Base-by-base conservation (phyloP, 1,140 invertebrate genomes). In the Theocolax elegans region DNA sequence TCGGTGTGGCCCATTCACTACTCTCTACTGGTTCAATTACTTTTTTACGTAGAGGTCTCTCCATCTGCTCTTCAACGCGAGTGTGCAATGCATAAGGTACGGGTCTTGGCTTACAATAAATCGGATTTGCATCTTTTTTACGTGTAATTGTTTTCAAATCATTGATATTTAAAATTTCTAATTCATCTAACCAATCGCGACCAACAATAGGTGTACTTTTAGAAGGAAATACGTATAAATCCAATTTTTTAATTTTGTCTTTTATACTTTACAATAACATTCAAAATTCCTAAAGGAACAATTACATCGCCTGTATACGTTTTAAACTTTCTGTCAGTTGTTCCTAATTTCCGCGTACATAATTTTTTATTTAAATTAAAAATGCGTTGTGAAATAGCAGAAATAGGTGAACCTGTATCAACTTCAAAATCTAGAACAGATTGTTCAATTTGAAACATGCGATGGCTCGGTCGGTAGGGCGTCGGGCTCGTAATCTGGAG, bases 191-290 rank as follows among this genome's bases (percentile, higher is more conserved):
- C 64, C 59, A 71, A 44, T 72, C 56, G 15, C 75, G 58, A 3
- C 78, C 75, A 19, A 81, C 49, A 38, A 80, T 65, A 21, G 79
- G 75, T 27, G 75, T 74, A 17, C 72, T 75, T 10, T 75, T 74
- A 17, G 66, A 67, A 0, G 74, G 66, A 35, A 80, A 74, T 17
- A 81, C 73, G 42, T 73, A 71, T 48, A 73, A 31, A 46, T 67
- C 17, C 17, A 76, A 35, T 19, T 48, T 27, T 38, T 54, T 13
- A 19, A 15, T 48, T 27, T 12, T 63, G 51, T 25, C 21, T n/a
- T 1, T 29, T 9, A 68, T 48, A 48, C 15, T 25, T 49, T 7
- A 72, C 71, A 9, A 64, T 25, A 23, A 72, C 60, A 21, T 21
- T 48, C 19, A 72, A 27, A 29, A 58, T 31, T 1, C 71, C 71